Base-by-base conservation (phyloP, 2,797 vertebrate genomes). In the Brachyrhaphis roseni region DNA sequence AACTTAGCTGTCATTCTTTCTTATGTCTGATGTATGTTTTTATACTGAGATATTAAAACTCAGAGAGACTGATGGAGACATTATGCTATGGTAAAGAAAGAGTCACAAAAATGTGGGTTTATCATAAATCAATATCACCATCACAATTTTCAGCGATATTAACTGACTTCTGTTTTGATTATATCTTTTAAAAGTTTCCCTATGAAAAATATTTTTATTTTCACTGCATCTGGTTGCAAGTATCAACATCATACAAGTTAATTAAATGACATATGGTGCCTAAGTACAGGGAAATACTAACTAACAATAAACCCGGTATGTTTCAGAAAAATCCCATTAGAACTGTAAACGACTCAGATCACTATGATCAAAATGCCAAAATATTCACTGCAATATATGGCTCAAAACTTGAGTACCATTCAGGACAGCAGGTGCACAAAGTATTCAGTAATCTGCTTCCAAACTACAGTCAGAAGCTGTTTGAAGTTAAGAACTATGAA, bases 141-240 rank as follows among this genome's bases (percentile, higher is more conserved):
- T 59, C 57, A 1, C 28, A 28, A 59, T 59, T 59, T 15, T 59
- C 12, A 31, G 57, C 28, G 2, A 59, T 15, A 1, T 4, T 16
- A 57, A 28, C 26, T 55, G n/a, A 57, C n/a, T n/a, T 28, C 11
- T 28, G 55, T 28, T 57, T 28, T 57, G 55, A n/a, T 15, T n/a
- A 57, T n/a, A 57, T 13, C n/a, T 57, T 55, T 55, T 55, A 55
- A 43, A 71, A n/a, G 68, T 71, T 71, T 71, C 68, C 39, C 4
- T 13, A 43, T 71, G 39, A 12, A 26, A 43, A 43, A 15, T 70
- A 45, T n/a, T 71, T 45, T 11, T 23, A 43, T 23, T 68, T 41
- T 23, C 11, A 41, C 66, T 20, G 15, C 34, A 39, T 68, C 36
- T 53, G 2, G 7, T 23, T 55, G 23, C 55, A 28, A 28, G 55